These are phyloP conservation scores for Rhagoletis pomonella DNA, from an alignment of 1,140 invertebrate genomes.

Conservation along the genomic window DNA sequence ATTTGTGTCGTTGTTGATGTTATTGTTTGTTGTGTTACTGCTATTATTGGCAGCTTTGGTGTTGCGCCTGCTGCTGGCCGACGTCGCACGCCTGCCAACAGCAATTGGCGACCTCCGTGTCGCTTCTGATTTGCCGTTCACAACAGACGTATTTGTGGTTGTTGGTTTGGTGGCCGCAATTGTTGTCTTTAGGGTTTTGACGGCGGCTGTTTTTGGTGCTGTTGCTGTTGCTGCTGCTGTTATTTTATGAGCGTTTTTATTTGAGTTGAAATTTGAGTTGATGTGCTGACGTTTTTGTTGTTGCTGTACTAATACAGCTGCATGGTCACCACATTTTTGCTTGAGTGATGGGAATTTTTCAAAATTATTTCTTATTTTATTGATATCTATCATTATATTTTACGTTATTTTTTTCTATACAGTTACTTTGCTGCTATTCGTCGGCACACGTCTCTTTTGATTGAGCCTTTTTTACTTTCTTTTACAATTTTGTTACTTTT, in stretches of 20 bases:
- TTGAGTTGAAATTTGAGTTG: not conserved
- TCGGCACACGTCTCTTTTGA: constrained; percentile 16
- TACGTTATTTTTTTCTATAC: constrained; percentile 15
- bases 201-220: not conserved
- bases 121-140: not conserved
- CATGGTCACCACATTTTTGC: constrained; percentile 54
- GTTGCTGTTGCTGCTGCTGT: not conserved
- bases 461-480: constrained; percentile 1
- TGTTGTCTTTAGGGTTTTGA: not conserved
- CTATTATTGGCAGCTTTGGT: constrained; percentile 34
- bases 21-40: constrained; percentile 48
- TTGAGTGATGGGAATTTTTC: constrained; percentile 55
- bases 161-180: not conserved
- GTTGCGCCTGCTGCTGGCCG: constrained; percentile 20
- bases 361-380: constrained; percentile 56
- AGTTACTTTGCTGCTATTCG: constrained; percentile 1
- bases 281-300: not conserved
- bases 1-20: constrained; percentile 56
- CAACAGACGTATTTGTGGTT: constrained; percentile 21
- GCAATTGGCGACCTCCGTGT: not conserved
- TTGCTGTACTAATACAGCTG: constrained; percentile 21
- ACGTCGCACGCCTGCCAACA: constrained; percentile 14
- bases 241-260: constrained; percentile 6
- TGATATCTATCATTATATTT: constrained; percentile 58
- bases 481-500: constrained; percentile 26